phyloP scores from a whole-genome alignment of 2,888 invertebrate genomes.

The Pseudoips prasinana region DNA sequence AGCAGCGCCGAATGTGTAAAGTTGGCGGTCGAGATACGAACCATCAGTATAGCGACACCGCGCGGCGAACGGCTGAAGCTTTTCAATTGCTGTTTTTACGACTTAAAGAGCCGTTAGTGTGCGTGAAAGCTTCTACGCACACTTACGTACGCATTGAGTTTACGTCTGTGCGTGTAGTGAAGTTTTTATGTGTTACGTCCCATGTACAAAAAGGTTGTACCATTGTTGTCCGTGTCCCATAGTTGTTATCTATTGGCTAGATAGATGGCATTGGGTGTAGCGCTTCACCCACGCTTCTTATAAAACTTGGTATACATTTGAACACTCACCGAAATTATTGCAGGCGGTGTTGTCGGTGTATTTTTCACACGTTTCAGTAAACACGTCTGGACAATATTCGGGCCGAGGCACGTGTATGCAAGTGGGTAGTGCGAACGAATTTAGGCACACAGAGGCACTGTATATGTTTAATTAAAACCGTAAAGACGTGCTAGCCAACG shows the following conservation, averaged over 20 bases:
- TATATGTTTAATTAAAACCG: constrained; percentile 67
- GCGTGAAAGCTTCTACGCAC: constrained; percentile 65
- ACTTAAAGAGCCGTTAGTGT: constrained; percentile 48
- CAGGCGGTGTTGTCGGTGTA: constrained; percentile 33
- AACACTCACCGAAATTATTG: constrained; percentile 58
- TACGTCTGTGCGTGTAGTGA: constrained; percentile 63
- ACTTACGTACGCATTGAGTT: constrained; percentile 50
- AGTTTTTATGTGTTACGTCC: constrained; percentile 60
- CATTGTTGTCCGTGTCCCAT: constrained; percentile 44
- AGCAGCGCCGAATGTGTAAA: constrained; percentile 62
- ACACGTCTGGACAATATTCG: constrained; percentile 58
- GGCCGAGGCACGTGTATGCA: constrained; percentile 49
- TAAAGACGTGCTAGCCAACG: constrained; percentile 74
- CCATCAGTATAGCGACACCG: constrained; percentile 70
- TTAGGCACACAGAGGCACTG: constrained; percentile 63
- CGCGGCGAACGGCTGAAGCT: constrained; percentile 76
- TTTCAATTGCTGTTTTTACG: constrained; percentile 71
- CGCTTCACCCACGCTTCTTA: constrained; percentile 29
- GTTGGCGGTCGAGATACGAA: constrained; percentile 52
- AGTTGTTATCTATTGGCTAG: constrained; percentile 62
- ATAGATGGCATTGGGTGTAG: constrained; percentile 73
- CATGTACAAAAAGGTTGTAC: constrained; percentile 61
- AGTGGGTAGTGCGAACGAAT: constrained; percentile 48
- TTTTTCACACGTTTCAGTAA: constrained; percentile 56
- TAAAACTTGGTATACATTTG: constrained; percentile 29